Base-by-base conservation (phyloP, 1,140 invertebrate species). In the Diabrotica undecimpunctata region DNA sequence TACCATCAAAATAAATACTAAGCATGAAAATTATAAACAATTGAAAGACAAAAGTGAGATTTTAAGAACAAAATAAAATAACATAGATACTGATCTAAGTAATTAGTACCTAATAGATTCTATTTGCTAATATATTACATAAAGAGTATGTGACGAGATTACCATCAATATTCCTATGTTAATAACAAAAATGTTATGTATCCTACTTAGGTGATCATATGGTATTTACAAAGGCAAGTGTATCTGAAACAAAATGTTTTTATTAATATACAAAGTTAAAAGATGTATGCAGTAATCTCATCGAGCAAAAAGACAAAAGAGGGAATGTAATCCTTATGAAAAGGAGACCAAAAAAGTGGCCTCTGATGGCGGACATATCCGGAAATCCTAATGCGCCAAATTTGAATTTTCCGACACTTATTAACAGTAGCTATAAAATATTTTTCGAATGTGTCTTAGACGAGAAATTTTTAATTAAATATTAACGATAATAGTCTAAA, bases 41-140 rank as follows among this genome's bases (percentile, higher is more conserved):
- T 12, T 61, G 59, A 61, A 61, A 61, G 59, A 61, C 59, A 50
- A 39, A 61, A 61, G 59, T 61, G 59, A 61, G 59, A 61, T 52
- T 61, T 61, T 36, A 12, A 41, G n/a, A 58, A n/a, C 51, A 25
- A 25, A 25, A 46, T 46, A 46, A 46, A 46, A 46, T 46, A 10
- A 46, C 41, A 46, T 10, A 10, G 41, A 46, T 46, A 46, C 41
- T 46, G 41, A 46, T 46, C 41, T 46, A 46, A 10, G n/a, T 46
- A n/a, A 46, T 46, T 46, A 46, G 41, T 46, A 46, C 41, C 41
- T 46, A 46, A 10, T 46, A 46, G 41, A 10, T n/a, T 10, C 41
- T 46, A 46, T 46, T 46, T 46, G 3, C 41, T 46, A 46, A 46
- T 46, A 46, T 46, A 46, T 46, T 46, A 46, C 41, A 46, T 46